phyloP scores from a whole-genome alignment of 2,113 vertebrate species.

The Oostethus manadensis region DNA sequence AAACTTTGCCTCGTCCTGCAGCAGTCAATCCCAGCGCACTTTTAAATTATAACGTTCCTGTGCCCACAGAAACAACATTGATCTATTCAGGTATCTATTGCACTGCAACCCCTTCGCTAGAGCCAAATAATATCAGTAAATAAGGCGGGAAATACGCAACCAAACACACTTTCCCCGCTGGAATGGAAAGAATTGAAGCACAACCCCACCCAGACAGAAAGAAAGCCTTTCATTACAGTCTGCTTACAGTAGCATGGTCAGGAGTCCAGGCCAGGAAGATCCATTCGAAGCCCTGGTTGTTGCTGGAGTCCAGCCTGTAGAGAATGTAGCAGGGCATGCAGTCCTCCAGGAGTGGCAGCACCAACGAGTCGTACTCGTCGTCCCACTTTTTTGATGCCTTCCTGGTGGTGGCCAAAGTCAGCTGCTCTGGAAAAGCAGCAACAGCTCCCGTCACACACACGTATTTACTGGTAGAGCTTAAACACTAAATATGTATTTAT shows the following conservation, averaged over 20 bases:
- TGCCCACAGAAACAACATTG: constrained; percentile 10
- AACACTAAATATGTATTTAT: too few relatives aligned
- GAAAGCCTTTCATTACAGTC: constrained; percentile 16
- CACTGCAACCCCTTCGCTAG: not conserved
- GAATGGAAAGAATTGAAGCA: constrained; percentile 8
- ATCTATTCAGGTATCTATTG: constrained; percentile 5
- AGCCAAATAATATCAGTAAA: not conserved
- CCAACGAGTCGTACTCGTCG: constrained; percentile 83
- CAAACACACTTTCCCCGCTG: constrained; percentile 5
- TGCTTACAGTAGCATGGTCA: constrained; percentile 84
- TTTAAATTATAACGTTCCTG: constrained; percentile 22
- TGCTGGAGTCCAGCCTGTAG: constrained; percentile 90
- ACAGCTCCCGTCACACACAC: not conserved
- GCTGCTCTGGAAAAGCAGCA: constrained; percentile 77
- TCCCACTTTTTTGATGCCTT: constrained; percentile 82
- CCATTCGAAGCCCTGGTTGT: constrained; percentile 95
- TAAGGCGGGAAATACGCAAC: constrained; percentile 4
- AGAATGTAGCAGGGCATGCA: constrained; percentile 87
- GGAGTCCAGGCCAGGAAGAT: constrained; percentile 95
- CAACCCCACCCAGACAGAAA: constrained; percentile 37
- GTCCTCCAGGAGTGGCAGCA: constrained; percentile 86
- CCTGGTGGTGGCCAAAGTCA: constrained; percentile 78
- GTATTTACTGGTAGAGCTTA: not conserved
- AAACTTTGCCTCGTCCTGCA: not conserved
- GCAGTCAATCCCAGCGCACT: constrained; percentile 6